Conservation (phyloP, 2,888 invertebrate species). For the Orgyia antiqua region DNA sequence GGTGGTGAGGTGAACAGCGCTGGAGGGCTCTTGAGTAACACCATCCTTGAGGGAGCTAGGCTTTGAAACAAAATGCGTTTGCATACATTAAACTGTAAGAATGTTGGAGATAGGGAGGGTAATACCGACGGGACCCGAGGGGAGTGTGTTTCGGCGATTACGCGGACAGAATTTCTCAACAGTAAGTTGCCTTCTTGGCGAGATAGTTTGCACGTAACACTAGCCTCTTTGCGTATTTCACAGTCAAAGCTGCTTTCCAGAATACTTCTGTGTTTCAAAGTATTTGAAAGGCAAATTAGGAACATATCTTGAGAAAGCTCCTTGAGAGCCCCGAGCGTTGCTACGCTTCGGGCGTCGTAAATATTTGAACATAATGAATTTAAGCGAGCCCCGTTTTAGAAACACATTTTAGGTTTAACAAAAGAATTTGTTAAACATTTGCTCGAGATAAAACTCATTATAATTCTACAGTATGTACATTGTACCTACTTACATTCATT, state of each 20-base stretch:
- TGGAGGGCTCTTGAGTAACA: slow-evolving; percentile 64
- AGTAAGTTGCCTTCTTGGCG: slow-evolving; percentile 56
- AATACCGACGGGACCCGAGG: slow-evolving; percentile 55
- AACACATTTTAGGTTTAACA: slow-evolving; percentile 24
- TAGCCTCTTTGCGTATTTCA: slow-evolving; percentile 65
- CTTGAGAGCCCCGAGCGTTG: slow-evolving; percentile 34
- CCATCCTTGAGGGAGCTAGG: slow-evolving; percentile 69
- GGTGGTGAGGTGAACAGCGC: slow-evolving; percentile 53
- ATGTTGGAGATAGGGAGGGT: slow-evolving; percentile 72
- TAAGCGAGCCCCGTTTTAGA: slow-evolving; percentile 25
- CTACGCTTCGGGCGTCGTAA: slow-evolving; percentile 43
- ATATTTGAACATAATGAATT: slow-evolving; percentile 59
- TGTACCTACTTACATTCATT: too few relatives aligned
- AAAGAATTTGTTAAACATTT: slow-evolving; percentile 12
- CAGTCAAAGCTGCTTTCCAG: slow-evolving; percentile 60
- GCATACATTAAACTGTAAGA: slow-evolving; percentile 78
- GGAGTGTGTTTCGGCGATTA: slow-evolving; percentile 75
- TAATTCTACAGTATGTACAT: too few relatives aligned
- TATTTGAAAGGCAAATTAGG: slow-evolving; percentile 75
- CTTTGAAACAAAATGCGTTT: slow-evolving; percentile 79
- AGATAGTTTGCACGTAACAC: slow-evolving; percentile 72
- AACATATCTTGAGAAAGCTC: slow-evolving; percentile 54
- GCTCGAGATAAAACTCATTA: too few relatives aligned
- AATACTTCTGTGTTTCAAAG: slow-evolving; percentile 68
- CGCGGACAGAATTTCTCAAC: slow-evolving; percentile 70